A percentile compares a stretch with the other conserved stretches of the same genome.
Conservation (phyloP, 2,797 vertebrate species). For the Anguilla anguilla region DNA sequence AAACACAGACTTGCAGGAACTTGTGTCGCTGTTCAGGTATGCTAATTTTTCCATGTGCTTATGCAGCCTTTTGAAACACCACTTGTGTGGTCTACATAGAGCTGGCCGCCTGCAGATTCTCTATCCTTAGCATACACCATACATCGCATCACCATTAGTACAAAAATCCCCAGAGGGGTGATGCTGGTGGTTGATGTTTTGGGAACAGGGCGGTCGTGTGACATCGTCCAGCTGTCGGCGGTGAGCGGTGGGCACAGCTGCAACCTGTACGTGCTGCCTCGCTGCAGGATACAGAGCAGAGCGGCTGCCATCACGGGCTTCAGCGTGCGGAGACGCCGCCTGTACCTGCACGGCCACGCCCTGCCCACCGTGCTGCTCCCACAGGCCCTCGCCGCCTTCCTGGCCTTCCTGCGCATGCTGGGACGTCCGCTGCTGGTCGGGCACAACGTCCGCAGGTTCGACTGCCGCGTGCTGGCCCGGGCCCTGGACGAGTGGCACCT, state of each 20-base stretch:
- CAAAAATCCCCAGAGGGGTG: neutral
- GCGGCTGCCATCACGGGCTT: slow-evolving; percentile 69
- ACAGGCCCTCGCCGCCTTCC: slow-evolving; percentile 70
- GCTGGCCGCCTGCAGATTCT: neutral
- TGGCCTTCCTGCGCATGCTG: slow-evolving; percentile 70
- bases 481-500: slow-evolving; percentile 63
- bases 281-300: slow-evolving; percentile 57
- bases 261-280: slow-evolving; percentile 71
- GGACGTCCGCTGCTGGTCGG: slow-evolving; percentile 62
- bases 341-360: slow-evolving; percentile 61
- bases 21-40: neutral
- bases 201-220: slow-evolving; percentile 60
- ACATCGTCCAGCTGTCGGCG: slow-evolving; percentile 74
- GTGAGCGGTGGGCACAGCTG: slow-evolving; percentile 68
- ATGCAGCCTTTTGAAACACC: neutral
- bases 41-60: neutral
- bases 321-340: slow-evolving; percentile 55
- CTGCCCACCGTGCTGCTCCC: slow-evolving; percentile 67
- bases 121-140: neutral
- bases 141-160: neutral
- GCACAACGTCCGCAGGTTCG: slow-evolving; percentile 73
- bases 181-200: neutral
- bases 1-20: neutral
- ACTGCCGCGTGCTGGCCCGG: slow-evolving; percentile 63
- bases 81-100: neutral